These are phyloP conservation scores for Drosophila siamana DNA, from an alignment of 2,888 invertebrate species.

Conservation along the genomic window DNA sequence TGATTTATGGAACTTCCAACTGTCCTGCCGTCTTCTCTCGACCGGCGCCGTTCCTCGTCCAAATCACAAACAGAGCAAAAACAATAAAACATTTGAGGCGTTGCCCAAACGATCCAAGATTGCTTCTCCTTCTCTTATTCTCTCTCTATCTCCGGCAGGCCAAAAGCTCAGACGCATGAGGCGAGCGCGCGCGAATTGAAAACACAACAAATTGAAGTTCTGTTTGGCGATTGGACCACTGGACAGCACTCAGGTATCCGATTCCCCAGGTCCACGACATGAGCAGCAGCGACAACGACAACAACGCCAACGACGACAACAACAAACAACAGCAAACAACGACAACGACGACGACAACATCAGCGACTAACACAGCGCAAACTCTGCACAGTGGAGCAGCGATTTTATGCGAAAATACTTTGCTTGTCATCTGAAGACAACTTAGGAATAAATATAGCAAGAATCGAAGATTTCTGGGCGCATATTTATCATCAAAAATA, in stretches of 20 bases:
- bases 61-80: constrained; percentile 16
- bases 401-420: no score
- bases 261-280: constrained; percentile 69
- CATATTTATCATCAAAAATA: no score
- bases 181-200: constrained; percentile 57
- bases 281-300: constrained; percentile 48
- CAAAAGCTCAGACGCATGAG: constrained; percentile 29
- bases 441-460: no score
- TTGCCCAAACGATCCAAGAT: constrained; percentile 64
- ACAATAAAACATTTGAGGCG: constrained; percentile 74
- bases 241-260: constrained; percentile 73
- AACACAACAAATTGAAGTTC: constrained; percentile 39
- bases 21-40: constrained; percentile 24
- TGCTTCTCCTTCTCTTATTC: constrained; percentile 15
- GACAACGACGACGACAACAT: constrained; percentile 25
- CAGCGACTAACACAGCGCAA: background rate
- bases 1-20: constrained; percentile 67
- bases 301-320: no score
- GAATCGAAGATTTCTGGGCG: no score
- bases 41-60: constrained; percentile 50
- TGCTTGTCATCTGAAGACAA: no score
- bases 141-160: constrained; percentile 11
- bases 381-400: constrained; percentile 45
- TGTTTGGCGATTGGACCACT: constrained; percentile 75
- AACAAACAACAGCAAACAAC: no score